Conservation (phyloP, 2,113 vertebrate genomes). For the Syngnathus floridae region DNA sequence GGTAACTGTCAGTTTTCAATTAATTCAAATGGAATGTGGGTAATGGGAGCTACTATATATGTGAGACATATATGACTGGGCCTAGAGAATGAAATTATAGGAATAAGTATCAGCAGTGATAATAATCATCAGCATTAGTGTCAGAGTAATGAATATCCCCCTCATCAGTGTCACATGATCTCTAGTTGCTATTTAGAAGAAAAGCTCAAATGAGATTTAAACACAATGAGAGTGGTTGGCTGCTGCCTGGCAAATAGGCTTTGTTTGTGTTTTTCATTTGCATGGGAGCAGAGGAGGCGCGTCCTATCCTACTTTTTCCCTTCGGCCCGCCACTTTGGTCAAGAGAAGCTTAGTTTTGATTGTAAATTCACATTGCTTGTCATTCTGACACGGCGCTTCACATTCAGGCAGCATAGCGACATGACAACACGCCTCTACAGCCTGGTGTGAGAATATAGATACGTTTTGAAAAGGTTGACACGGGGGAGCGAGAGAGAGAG, state of each 20-base stretch:
- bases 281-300: not conserved
- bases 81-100: slow-evolving; percentile 27
- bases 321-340: slow-evolving; percentile 4
- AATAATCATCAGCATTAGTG: slow-evolving; percentile 45
- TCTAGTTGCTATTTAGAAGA: slow-evolving; percentile 16
- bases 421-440: slow-evolving; percentile 70
- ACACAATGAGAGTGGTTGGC: not conserved
- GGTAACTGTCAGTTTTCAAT: slow-evolving; percentile 64
- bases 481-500: slow-evolving; percentile 25
- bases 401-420: slow-evolving; percentile 76
- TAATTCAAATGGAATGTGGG: slow-evolving; percentile 56
- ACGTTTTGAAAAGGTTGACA: slow-evolving; percentile 74
- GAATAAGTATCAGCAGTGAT: slow-evolving; percentile 36
- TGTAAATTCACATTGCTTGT: slow-evolving; percentile 52
- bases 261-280: not conserved
- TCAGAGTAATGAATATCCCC: slow-evolving; percentile 30
- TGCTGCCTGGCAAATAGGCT: not conserved
- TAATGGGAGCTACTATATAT: slow-evolving; percentile 33
- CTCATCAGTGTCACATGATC: slow-evolving; percentile 35
- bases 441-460: slow-evolving; percentile 64
- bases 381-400: slow-evolving; percentile 68
- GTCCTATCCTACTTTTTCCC: not conserved
- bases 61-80: slow-evolving; percentile 11
- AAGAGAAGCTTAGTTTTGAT: slow-evolving; percentile 42
- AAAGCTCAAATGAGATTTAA: not conserved